Evolutionary conservation across 2,113 vertebrate genomes (phyloP).

Genomic region (Rhea americana): DNA sequence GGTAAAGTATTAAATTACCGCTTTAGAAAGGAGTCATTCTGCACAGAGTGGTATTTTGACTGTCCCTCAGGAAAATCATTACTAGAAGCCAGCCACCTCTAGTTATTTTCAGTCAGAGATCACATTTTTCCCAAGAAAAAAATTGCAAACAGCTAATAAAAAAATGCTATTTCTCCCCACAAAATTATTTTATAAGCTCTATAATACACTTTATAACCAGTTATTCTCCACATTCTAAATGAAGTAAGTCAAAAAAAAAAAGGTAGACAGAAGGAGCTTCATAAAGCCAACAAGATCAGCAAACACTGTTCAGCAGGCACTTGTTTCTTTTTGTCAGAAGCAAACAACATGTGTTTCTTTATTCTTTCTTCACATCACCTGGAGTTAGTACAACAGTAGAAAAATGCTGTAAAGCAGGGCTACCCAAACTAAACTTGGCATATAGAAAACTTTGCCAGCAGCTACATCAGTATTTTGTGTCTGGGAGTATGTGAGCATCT

Average conservation of each 20-base stretch:
- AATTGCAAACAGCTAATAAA: not conserved
- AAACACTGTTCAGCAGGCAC: not conserved
- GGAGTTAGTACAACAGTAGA: not conserved
- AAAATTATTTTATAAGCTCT: not conserved
- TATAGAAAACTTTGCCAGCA: not conserved
- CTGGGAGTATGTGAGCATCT: not conserved
- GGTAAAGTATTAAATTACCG: not conserved
- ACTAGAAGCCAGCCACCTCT: not conserved
- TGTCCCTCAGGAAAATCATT: not conserved
- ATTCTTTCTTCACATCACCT: not conserved
- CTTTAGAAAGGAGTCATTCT: not conserved
- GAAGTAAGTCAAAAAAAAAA: not conserved
- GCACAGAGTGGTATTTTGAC: not conserved
- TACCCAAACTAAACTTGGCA: accelerated
- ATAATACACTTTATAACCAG: not conserved
- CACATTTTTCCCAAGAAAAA: not conserved
- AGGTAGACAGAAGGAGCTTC: not conserved
- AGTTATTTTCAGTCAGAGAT: not conserved
- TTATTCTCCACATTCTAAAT: not conserved
- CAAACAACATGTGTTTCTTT: accelerated
- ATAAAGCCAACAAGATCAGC: not conserved
- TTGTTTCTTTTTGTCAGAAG: not conserved
- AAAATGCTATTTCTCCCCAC: not conserved
- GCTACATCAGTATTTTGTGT: accelerated
- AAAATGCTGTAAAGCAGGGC: not conserved